Base-by-base conservation (phyloP, 2,888 invertebrate species). In the Lymantria monacha region DNA sequence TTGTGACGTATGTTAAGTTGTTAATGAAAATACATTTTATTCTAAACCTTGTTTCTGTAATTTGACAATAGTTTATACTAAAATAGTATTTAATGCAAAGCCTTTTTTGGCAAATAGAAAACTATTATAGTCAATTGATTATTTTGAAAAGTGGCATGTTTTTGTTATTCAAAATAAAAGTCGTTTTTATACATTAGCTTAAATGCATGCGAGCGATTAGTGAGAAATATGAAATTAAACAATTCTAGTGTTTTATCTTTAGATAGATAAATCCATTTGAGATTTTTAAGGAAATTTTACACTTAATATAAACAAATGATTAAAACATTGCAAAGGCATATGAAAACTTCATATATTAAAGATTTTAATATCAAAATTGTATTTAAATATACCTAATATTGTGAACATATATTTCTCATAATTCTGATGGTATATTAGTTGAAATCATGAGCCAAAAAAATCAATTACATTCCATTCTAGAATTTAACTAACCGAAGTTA, bases 51-150 rank as follows among this genome's bases (percentile, higher is more conserved):
- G 68, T 73, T 77, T 74, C 56, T 67, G 63, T 63, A 67, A 70
- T 66, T 69, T 66, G 75, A 79, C 72, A 79, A 81, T 79, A 80
- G 76, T 72, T 71, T 69, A 71, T 63, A 64, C 59, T 63, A 58
- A 64, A 61, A 63, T 15, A 45, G 59, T 65, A 62, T 56, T 60
- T 65, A 67, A 59, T 63, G 66, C 63, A 55, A 61, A 57, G 68
- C 68, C 61, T 59, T 10, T 61, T 55, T 45, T 57, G 66, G 63
- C 60, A 51, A 58, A 62, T 53, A 63, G 55, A 49, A 37, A 60
- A 49, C 55, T 63, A 66, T n/a, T 55, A 57, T 64, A 63, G 52
- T 55, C 64, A 63, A n/a, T n/a, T 52, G 55, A 48, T 56, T 63
- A 52, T 60, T 15, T 66, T 60, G 42, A 48, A 54, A 47, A 46